Conservation (phyloP, 2,888 invertebrate species). For the Caenorhabditis drosophilae region DNA sequence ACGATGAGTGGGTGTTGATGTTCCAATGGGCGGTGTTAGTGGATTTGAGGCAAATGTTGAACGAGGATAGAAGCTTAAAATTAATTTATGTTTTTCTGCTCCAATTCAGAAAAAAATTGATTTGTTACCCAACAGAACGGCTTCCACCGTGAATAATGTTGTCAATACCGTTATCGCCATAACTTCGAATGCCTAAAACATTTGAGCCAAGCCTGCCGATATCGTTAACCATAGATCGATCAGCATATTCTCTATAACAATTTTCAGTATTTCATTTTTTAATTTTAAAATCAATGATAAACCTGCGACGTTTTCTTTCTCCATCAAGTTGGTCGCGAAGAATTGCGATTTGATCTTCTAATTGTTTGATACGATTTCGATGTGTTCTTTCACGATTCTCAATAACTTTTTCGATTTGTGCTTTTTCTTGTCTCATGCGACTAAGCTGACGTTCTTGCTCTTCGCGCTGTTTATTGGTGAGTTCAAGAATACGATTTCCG, state of each 20-base stretch:
- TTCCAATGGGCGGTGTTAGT: constrained; percentile 67
- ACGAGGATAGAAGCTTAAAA: constrained; percentile 45
- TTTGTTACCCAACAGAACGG: constrained; percentile 31
- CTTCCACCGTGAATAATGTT: constrained; percentile 43
- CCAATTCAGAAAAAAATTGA: constrained; percentile 7
- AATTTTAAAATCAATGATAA: neutral
- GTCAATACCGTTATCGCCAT: constrained; percentile 56
- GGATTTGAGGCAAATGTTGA: constrained; percentile 68
- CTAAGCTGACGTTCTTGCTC: constrained; percentile 66
- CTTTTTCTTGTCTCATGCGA: constrained; percentile 65
- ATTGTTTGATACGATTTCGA: constrained; percentile 63
- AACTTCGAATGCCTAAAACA: constrained; percentile 51
- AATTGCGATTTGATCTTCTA: constrained; percentile 63
- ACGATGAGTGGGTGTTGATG: constrained; percentile 64
- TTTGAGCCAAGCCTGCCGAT: constrained; percentile 61
- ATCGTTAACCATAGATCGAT: constrained; percentile 61
- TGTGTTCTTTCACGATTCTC: constrained; percentile 66
- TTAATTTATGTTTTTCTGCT: constrained; percentile 4
- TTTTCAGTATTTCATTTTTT: neutral
- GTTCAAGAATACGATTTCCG: constrained; percentile 65
- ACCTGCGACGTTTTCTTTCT: constrained; percentile 58
- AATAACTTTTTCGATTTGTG: constrained; percentile 67
- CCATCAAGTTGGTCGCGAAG: constrained; percentile 66
- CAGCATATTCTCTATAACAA: constrained; percentile 53
- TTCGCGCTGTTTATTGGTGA: constrained; percentile 67